phyloP scores from a whole-genome alignment of 2,113 vertebrate genomes.

The Chascanopsetta lugubris region DNA sequence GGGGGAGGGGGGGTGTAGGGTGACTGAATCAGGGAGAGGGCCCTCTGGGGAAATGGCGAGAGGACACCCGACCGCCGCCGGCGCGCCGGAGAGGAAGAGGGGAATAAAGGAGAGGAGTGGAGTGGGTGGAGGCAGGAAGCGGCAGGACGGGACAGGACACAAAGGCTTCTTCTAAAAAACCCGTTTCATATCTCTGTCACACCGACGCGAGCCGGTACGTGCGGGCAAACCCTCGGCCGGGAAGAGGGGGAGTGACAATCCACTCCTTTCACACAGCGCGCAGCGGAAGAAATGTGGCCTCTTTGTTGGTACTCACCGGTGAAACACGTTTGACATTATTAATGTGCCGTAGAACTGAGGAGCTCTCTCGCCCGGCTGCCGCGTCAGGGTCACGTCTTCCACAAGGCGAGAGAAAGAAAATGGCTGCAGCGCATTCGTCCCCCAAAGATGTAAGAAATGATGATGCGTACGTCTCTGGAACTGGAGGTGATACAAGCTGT shows the following conservation, averaged over 20 bases:
- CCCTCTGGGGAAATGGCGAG: conserved; percentile 66
- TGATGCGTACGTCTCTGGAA: no score
- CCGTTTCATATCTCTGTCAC: not conserved
- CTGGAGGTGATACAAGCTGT: no score
- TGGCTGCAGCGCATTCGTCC: no score
- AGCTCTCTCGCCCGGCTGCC: no score
- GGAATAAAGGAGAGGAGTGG: conserved; percentile 14
- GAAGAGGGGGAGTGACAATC: not conserved
- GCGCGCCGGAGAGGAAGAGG: conserved; percentile 41
- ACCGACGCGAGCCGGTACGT: not conserved
- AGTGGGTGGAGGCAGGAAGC: conserved; percentile 52
- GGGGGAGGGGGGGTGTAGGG: no score
- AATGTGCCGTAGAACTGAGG: not conserved
- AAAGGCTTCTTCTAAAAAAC: conserved; percentile 6
- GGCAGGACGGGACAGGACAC: conserved; percentile 27
- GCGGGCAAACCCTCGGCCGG: not conserved
- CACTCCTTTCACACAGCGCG: not conserved
- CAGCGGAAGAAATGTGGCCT: not conserved
- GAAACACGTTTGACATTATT: not conserved
- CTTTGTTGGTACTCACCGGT: not conserved
- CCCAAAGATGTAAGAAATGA: no score
- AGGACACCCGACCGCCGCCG: conserved; percentile 53
- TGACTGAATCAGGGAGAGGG: conserved; percentile 61
- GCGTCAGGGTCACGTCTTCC: no score
- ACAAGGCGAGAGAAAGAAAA: no score